These are phyloP conservation scores for Nomada flava DNA, from an alignment of 2,888 invertebrate species.

Conservation along the genomic window DNA sequence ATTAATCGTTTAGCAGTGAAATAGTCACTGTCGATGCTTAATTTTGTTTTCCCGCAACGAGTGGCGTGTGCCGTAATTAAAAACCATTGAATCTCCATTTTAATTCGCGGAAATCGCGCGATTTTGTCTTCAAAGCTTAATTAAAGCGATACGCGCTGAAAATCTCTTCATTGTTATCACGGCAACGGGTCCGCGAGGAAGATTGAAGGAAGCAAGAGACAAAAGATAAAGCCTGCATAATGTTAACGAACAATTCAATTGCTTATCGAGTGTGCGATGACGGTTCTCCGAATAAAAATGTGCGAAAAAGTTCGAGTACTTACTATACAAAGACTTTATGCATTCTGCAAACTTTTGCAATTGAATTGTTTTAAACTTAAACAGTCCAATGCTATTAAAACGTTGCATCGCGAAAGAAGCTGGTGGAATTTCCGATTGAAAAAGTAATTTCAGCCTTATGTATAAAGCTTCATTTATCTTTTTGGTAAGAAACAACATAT, in stretches of 20 bases:
- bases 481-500: too few relatives aligned
- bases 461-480: too few relatives aligned
- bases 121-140: conserved; percentile 43
- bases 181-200: conserved; percentile 7
- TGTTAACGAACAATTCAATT: conserved; percentile 44
- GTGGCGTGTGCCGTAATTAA: conserved; percentile 38
- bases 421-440: too few relatives aligned
- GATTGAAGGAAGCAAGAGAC: not conserved
- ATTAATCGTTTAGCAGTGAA: conserved; percentile 23
- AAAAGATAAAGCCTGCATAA: conserved; percentile 1
- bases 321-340: too few relatives aligned
- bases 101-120: conserved; percentile 21
- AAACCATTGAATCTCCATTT: conserved; percentile 51
- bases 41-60: conserved; percentile 5
- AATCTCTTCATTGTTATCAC: conserved; percentile 49
- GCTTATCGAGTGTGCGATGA: conserved; percentile 23
- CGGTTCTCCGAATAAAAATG: conserved; percentile 1
- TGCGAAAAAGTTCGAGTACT: too few relatives aligned
- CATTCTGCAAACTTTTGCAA: too few relatives aligned
- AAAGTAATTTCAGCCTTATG: too few relatives aligned
- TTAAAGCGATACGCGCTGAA: conserved; percentile 47
- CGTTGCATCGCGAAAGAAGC: too few relatives aligned
- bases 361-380: too few relatives aligned
- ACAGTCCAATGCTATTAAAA: too few relatives aligned
- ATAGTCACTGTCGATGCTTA: not conserved